Base-by-base conservation (phyloP, 2,113 vertebrate species). In the Archocentrus centrarchus region DNA sequence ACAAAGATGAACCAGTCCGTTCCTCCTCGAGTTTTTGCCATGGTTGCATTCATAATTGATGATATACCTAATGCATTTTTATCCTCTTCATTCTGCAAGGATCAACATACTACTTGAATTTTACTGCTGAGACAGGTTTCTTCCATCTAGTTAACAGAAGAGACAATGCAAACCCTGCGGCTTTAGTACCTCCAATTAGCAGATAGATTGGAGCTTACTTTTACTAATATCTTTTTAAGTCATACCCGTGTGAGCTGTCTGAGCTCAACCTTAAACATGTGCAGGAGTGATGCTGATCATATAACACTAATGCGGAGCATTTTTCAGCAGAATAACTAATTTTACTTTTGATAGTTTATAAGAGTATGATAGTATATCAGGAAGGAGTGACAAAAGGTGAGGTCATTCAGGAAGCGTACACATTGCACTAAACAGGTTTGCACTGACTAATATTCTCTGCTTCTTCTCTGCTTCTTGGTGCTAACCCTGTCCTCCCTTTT, bases 21-120 rank as follows among this genome's bases (percentile, higher is more conserved):
- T 73, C 61, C 8, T 15, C 80, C 82, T 55, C 61, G 59, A 47
- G 27, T 75, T 20, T 86, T 88, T 88, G 79, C 84, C 62, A 82
- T 91, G 86, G 86, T 50, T 73, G 82, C 37, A 20, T 44, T 77
- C 62, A 11, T 57, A 70, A 77, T 63, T 77, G 86, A 86, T 80
- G 37, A 80, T 53, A 41, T 7, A 55, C 11, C 15, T 57, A 41
- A 80, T 77, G n/a, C 39, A 80, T 79, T 53, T 81, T 68, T 30
- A 50, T 59, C 14, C 11, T 44, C 24, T 41, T 76, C 62, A 64
- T 60, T 81, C 39, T 60, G 1, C 20, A 47, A 44, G 32, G 5
- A 60, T n/a, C 47, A 77, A 77, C 50, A 77, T 24, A 37, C 59
- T 75, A 17, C 27, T 60, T 66, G 41, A n/a, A 27, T 10, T 11